phyloP scores from a whole-genome alignment of 2,113 vertebrate species.

The Glareola pratincola region DNA sequence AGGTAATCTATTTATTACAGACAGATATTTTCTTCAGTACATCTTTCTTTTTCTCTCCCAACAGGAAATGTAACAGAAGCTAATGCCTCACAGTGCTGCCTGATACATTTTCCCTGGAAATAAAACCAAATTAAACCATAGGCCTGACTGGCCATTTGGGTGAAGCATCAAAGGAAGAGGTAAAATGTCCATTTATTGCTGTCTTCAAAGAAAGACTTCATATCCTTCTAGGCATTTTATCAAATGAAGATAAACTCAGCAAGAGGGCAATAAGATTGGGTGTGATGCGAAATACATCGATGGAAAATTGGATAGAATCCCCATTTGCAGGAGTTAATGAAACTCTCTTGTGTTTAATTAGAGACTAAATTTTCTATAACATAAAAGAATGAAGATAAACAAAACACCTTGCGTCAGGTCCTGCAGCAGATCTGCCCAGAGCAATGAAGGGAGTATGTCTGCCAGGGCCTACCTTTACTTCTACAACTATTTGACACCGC shows the following conservation, averaged over 20 bases:
- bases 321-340: not conserved
- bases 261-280: not conserved
- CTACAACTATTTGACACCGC: not conserved
- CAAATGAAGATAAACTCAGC: not conserved
- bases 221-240: not conserved
- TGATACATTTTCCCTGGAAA: not conserved
- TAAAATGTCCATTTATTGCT: not conserved
- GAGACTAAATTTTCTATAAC: not conserved
- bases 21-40: not conserved
- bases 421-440: not conserved
- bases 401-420: not conserved
- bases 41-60: not conserved
- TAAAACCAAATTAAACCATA: not conserved
- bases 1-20: not conserved
- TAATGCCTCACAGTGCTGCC: not conserved
- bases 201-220: not conserved
- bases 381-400: not conserved
- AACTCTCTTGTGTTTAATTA: not conserved
- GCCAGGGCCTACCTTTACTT: not conserved
- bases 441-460: not conserved
- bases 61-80: not conserved
- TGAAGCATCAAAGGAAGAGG: not conserved
- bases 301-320: not conserved
- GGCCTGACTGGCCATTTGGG: not conserved
- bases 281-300: not conserved